Conservation (phyloP, 2,113 vertebrate genomes). For the Scolopax mira region DNA sequence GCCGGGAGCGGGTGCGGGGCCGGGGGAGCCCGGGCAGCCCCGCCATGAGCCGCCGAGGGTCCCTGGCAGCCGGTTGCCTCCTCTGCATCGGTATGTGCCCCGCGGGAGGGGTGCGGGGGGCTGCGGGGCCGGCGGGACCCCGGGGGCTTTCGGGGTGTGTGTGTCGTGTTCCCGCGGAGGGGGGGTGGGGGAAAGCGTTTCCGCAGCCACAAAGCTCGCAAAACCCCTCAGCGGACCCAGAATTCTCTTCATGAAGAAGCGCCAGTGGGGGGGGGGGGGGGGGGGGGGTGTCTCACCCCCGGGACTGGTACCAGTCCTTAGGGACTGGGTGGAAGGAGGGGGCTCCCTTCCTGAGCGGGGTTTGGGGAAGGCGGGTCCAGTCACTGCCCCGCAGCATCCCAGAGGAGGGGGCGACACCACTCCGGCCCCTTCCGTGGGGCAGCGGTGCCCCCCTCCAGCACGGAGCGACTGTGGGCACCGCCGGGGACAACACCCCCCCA, state of each 20-base stretch:
- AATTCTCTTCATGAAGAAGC: not conserved
- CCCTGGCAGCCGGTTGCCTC: not conserved
- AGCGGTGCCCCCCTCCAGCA: not conserved
- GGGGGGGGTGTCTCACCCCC: too few relatives aligned
- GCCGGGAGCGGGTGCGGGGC: not conserved
- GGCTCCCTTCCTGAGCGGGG: too few relatives aligned
- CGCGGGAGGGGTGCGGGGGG: too few relatives aligned
- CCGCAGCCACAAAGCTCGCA: not conserved
- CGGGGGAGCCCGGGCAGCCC: too few relatives aligned
- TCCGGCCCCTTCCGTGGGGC: not conserved
- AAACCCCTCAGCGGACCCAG: not conserved
- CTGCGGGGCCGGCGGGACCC: too few relatives aligned
- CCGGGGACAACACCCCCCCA: not conserved
- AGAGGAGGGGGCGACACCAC: rapidly evolving
- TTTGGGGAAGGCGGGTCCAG: too few relatives aligned
- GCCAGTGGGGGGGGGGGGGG: too few relatives aligned
- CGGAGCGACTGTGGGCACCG: not conserved
- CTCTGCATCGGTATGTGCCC: not conserved
- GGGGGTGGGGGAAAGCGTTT: too few relatives aligned
- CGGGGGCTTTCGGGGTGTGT: too few relatives aligned
- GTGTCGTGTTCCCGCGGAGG: too few relatives aligned
- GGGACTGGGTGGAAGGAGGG: rapidly evolving
- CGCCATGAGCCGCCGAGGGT: not conserved
- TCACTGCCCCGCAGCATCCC: too few relatives aligned
- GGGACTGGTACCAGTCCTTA: too few relatives aligned